phyloP scores from a whole-genome alignment of 2,797 vertebrate species.

The Serranus cabrilla region DNA sequence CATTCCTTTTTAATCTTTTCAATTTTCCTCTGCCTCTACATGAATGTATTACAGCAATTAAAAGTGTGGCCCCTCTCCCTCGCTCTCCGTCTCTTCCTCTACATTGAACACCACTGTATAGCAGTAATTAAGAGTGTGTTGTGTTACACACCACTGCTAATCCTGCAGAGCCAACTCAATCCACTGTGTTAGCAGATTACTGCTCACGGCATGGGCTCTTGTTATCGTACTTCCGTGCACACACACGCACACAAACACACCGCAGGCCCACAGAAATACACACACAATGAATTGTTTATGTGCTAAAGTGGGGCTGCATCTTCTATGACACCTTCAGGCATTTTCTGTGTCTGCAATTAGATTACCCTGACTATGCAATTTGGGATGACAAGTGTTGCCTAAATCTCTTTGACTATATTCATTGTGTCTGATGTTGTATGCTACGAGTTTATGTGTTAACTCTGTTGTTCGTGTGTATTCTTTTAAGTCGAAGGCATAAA shows the following conservation, averaged over 20 bases:
- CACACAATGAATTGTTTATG: conserved; percentile 70
- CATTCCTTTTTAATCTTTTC: conserved; percentile 56
- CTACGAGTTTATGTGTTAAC: conserved; percentile 13
- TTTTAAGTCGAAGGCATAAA: too few relatives aligned
- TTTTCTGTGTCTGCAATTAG: conserved; percentile 61
- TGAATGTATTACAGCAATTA: conserved; percentile 58
- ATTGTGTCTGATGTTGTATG: conserved; percentile 3
- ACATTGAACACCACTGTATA: conserved; percentile 61
- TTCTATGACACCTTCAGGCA: conserved; percentile 57
- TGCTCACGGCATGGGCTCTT: conserved; percentile 68
- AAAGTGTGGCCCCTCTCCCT: conserved; percentile 28
- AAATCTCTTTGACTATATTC: conserved; percentile 33
- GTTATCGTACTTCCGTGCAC: conserved; percentile 48
- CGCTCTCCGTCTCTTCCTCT: conserved; percentile 35
- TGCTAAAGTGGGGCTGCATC: conserved; percentile 50
- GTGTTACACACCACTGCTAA: conserved; percentile 79
- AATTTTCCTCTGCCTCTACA: conserved; percentile 34
- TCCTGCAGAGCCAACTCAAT: conserved; percentile 77
- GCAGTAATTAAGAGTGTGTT: conserved; percentile 81
- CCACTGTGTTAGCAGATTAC: conserved; percentile 79
- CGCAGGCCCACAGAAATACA: conserved; percentile 36
- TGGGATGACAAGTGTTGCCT: conserved; percentile 46
- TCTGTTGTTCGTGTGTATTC: neutral
- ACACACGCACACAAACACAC: conserved; percentile 5
- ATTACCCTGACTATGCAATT: conserved; percentile 62